Conservation (phyloP, 1,140 invertebrate species). For the Drosophila miranda region DNA sequence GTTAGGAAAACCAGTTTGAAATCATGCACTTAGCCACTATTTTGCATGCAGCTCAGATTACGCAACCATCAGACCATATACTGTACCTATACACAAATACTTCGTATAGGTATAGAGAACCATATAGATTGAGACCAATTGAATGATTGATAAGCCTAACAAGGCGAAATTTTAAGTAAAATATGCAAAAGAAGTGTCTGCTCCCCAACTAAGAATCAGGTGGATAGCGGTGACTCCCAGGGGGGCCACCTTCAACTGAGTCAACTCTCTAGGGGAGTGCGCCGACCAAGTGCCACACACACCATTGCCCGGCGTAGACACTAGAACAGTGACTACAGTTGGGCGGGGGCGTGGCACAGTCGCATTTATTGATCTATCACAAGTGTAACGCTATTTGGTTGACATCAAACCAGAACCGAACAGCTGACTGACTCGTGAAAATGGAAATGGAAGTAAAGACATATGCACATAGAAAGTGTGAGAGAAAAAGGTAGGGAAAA, state of each 20-base stretch:
- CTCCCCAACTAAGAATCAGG: conserved; percentile 77
- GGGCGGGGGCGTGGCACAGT: conserved; percentile 58
- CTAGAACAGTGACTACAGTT: conserved; percentile 78
- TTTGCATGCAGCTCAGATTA: conserved; percentile 50
- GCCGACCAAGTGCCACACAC: conserved; percentile 48
- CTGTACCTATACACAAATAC: conserved; percentile 6
- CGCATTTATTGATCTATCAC: conserved; percentile 76
- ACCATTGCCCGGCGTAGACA: conserved; percentile 59
- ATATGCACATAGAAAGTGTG: background rate
- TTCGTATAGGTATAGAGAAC: conserved; percentile 1
- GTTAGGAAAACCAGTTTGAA: conserved; percentile 33
- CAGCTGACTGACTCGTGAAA: conserved; percentile 81
- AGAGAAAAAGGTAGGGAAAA: no score
- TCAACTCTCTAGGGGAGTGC: conserved; percentile 81
- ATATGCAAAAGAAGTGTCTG: conserved; percentile 51
- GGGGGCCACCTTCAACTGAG: conserved; percentile 26
- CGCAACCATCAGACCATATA: conserved; percentile 47
- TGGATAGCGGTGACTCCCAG: conserved; percentile 7
- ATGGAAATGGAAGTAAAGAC: background rate
- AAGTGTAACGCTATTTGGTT: conserved; percentile 80
- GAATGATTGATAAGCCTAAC: conserved; percentile 25
- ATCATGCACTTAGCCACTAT: conserved; percentile 34
- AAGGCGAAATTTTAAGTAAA: conserved; percentile 4
- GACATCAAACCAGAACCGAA: conserved; percentile 58
- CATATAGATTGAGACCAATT: conserved; percentile 41